Base-by-base conservation (phyloP, 2,113 vertebrate genomes). In the Mus pahari region DNA sequence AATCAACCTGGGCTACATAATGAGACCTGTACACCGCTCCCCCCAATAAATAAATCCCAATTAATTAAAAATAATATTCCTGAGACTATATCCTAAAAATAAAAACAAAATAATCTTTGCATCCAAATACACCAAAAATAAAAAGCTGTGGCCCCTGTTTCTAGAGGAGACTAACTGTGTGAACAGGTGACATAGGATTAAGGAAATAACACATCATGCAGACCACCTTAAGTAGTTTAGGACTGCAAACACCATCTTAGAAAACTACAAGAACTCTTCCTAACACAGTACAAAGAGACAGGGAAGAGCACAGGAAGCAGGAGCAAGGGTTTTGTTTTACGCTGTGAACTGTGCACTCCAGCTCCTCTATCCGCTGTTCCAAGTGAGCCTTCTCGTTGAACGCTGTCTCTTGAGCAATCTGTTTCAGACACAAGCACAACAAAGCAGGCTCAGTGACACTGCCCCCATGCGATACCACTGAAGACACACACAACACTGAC, bases 321-420 rank as follows among this genome's bases (percentile, higher is more conserved):
- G 89, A 58, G 31, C 91, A 42, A 90, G 79, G 96, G 75, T 8
- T 73, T 79, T 91, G 95, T 66, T 97, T 99, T 98, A 99, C 99
- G 0, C 98, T 98, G 95, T 98, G 97, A 96, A 99, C 79, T 93
- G 98, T 96, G 89, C 94, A 97, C 98, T 99, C 98, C 95, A 99
- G 97, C 75, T 99, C 99, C 92, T 99, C 98, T 97, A 98, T 97
- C 89, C 97, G 98, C 96, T 99, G 98, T 97, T 99, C 98, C 98
- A 99, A 97, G 94, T 98, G 98, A 96, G 98, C 98, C 89, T 98
- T 98, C 97, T 99, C 99, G 95, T 98, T 98, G 97, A 99, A 98
- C 0, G 93, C 97, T 78, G 98, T 98, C 93, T 99, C 99, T 87
- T 99, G 98, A 88, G 98, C 98, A 98, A 99, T 99, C 99, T 99